Conservation (phyloP, 2,888 invertebrate genomes). For the Melanostoma mellinum region DNA sequence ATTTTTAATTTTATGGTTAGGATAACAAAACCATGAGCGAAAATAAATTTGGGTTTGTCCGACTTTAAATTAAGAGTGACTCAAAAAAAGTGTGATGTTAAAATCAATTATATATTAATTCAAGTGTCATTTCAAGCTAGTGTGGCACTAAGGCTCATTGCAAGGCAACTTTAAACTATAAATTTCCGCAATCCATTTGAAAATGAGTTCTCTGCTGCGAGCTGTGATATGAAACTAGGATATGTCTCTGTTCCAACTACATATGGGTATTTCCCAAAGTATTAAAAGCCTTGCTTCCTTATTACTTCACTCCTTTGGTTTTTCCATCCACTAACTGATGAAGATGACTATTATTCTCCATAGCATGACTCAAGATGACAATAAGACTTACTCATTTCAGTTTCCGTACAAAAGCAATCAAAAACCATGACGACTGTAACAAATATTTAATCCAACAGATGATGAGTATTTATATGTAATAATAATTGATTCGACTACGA, state of each 20-base stretch:
- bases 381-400: not conserved
- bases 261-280: slow-evolving; percentile 2
- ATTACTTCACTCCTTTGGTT: not conserved
- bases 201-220: too few species aligned
- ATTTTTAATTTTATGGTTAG: too few species aligned
- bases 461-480: not conserved
- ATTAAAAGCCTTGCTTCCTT: not conserved
- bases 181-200: too few species aligned
- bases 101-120: too few species aligned
- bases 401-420: not conserved
- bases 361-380: not conserved
- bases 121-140: too few species aligned
- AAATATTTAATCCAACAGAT: slow-evolving; percentile 5
- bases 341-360: not conserved
- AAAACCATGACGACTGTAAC: slow-evolving; percentile 2
- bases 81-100: too few species aligned
- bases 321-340: slow-evolving; percentile 1
- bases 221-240: too few species aligned
- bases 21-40: too few species aligned
- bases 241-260: not conserved
- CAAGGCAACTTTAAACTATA: too few species aligned
- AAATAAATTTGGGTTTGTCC: too few species aligned
- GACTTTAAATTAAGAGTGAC: too few species aligned
- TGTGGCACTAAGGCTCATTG: too few species aligned
- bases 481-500: not conserved